A percentile compares a stretch with the other conserved stretches of the same genome.
Conservation (phyloP, 1,140 invertebrate genomes). For the Pinna nobilis region DNA sequence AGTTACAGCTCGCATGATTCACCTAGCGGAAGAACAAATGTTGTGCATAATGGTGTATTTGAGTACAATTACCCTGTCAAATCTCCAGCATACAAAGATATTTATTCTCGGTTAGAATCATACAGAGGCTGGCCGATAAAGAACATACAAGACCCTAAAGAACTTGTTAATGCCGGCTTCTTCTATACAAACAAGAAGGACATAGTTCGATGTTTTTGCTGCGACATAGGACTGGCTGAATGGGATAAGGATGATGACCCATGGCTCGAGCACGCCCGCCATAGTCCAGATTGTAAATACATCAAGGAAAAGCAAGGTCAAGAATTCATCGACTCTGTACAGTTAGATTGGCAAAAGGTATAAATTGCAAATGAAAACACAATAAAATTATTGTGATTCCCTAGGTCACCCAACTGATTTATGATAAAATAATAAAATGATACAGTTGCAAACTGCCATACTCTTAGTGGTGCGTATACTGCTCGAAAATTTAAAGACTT, state of each 20-base stretch:
- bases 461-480: too few relatives aligned
- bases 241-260: constrained; percentile 86
- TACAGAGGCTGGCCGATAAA: background rate
- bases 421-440: too few relatives aligned
- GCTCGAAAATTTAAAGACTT: too few relatives aligned
- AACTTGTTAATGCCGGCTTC: background rate
- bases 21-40: background rate
- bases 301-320: constrained; percentile 11
- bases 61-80: background rate
- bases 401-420: too few relatives aligned
- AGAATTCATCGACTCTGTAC: constrained; percentile 15
- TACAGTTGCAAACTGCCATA: too few relatives aligned
- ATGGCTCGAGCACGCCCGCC: constrained; percentile 81
- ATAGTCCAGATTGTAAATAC: constrained; percentile 78
- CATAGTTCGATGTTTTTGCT: constrained; percentile 89
- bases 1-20: background rate
- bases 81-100: background rate
- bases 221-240: constrained; percentile 81
- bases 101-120: background rate
- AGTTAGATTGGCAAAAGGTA: constrained; percentile 29
- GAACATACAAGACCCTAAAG: background rate
- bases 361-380: too few relatives aligned
- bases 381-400: too few relatives aligned
- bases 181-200: constrained; percentile 73
- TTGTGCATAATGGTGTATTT: background rate